Base-by-base conservation (phyloP, 2,113 vertebrate genomes). In the Corythornis vintsioides region DNA sequence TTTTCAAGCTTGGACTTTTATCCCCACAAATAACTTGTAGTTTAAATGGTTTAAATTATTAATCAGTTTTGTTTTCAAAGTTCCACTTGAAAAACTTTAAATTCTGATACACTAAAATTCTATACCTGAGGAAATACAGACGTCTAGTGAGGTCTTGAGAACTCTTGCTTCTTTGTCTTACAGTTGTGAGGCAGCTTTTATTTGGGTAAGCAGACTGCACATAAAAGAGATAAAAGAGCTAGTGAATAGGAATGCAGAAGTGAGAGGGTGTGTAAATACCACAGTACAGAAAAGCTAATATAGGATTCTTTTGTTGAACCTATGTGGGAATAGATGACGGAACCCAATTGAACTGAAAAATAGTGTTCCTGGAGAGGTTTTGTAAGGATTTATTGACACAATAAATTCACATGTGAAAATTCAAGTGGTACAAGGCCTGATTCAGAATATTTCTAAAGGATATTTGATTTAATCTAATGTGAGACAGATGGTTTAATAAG, bases 401-500 rank as follows among this genome's bases (percentile, higher is more conserved):
- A 61, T 92, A 88, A 78, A 92, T 86, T 69, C n/a, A 59, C 79
- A 93, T 56, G 10, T 0, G 2, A 52, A 93, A 88, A 35, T 69
- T 88, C 48, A 40, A 50, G 35, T 86, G 19, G 10, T 83, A 78
- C 66, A 70, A 76, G 13, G 6, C 61, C 72, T 69, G n/a, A 66
- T 85, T 85, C 20, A 42, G 28, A 70, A 25, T 89, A 75, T 84
- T 93, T 86, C 65, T 78, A 43, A 71, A 82, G 63, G 18, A 10
- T 75, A n/a, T 75, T 75, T 79, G 48, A 29, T 92, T 75, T 13
- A 48, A 79, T 91, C 50, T 69, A 69, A 61, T 73, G 50, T 74
- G 45, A 86, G 66, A 86, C 18, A 86, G 90, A 90, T 95, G 25
- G 35, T 86, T 95, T 92, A 90, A 86, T 95, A 90, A 83, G n/a